Conservation (phyloP, 2,888 invertebrate genomes). For the Cheilosia scutellata region DNA sequence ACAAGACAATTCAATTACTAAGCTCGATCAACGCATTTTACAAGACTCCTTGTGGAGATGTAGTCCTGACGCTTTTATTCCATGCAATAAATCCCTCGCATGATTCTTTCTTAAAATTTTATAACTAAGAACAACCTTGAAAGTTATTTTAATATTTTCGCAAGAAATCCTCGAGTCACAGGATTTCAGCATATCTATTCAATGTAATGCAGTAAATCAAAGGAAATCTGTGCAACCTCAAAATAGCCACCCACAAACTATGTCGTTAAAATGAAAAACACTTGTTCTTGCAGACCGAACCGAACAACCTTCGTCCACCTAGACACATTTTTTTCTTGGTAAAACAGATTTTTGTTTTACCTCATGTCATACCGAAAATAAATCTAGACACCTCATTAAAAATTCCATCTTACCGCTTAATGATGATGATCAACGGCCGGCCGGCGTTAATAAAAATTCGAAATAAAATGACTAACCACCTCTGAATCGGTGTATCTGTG, state of each 20-base stretch:
- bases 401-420: conserved; percentile 36
- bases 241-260: neutral
- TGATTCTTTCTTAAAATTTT: too few relatives aligned
- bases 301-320: conserved; percentile 3
- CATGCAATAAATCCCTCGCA: too few relatives aligned
- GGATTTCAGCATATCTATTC: neutral
- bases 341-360: neutral
- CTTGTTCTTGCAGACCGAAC: neutral
- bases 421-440: conserved; percentile 29
- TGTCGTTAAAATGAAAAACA: neutral
- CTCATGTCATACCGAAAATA: conserved; percentile 3
- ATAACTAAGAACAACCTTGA: too few relatives aligned
- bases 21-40: too few relatives aligned
- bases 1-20: too few relatives aligned
- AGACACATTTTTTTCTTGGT: neutral
- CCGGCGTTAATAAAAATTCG: conserved; percentile 31
- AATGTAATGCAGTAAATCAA: neutral
- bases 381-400: conserved; percentile 38
- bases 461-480: conserved; percentile 41
- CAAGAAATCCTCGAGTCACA: too few relatives aligned
- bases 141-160: too few relatives aligned
- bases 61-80: too few relatives aligned
- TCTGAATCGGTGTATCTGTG: neutral
- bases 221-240: neutral
- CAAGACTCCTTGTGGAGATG: too few relatives aligned